Evolutionary conservation across 2,113 vertebrate genomes (phyloP).

Genomic region (Herpetotheres cachinnans): DNA sequence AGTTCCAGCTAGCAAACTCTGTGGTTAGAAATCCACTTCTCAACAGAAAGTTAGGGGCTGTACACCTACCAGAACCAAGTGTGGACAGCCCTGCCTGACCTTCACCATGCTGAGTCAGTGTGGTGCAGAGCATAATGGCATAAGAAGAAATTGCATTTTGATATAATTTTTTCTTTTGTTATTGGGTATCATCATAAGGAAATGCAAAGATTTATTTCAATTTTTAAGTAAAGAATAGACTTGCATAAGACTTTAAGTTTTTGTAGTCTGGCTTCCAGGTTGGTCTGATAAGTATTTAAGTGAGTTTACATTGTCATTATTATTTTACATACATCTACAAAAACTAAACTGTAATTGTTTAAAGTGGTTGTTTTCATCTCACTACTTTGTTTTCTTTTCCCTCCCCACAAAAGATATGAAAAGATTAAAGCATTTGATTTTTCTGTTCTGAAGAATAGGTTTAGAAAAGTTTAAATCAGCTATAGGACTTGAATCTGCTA

Average conservation of each 20-base stretch:
- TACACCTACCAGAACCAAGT: neutral
- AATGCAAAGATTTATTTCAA: neutral
- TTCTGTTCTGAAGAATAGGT: neutral
- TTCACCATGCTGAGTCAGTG: neutral
- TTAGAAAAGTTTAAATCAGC: neutral
- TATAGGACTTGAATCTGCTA: neutral
- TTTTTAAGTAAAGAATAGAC: neutral
- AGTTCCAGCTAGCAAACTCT: neutral
- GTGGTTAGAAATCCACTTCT: neutral
- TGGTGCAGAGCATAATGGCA: neutral
- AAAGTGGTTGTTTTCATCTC: neutral
- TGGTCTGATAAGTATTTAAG: neutral
- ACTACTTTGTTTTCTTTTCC: neutral
- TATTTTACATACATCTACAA: neutral
- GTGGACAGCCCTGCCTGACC: neutral
- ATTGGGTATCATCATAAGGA: neutral
- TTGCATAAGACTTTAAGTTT: neutral
- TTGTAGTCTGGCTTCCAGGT: neutral
- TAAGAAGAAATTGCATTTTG: neutral
- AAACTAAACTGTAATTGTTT: neutral
- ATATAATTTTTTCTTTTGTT: neutral
- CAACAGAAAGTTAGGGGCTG: neutral
- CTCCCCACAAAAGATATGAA: neutral
- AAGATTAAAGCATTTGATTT: neutral
- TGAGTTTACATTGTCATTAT: neutral